Evolutionary conservation across 2,888 invertebrate genomes (phyloP).

Genomic region (Patella caerulea): DNA sequence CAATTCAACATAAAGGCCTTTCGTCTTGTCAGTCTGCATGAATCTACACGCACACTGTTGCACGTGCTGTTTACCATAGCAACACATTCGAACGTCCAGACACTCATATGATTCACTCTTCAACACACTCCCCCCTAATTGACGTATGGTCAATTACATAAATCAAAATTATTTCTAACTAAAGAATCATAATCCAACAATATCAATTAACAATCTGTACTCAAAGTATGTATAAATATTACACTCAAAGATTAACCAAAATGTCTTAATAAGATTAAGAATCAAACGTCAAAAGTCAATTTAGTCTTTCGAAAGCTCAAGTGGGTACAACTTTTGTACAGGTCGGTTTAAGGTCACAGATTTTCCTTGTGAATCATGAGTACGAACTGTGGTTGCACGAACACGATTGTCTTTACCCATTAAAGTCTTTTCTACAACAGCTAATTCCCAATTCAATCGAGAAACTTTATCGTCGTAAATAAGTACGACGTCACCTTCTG

Average conservation of each 20-base stretch:
- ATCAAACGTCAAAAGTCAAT: not conserved
- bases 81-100: too few relatives aligned
- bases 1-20: too few relatives aligned
- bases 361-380: not conserved
- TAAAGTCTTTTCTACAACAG: not conserved
- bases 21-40: too few relatives aligned
- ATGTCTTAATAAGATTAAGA: too few relatives aligned
- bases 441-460: not conserved
- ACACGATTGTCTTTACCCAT: not conserved
- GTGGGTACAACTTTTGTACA: not conserved
- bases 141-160: not conserved
- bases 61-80: too few relatives aligned
- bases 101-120: too few relatives aligned
- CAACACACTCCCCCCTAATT: conserved; percentile 4
- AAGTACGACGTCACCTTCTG: not conserved
- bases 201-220: too few relatives aligned
- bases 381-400: not conserved
- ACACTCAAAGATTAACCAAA: too few relatives aligned
- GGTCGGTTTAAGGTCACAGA: not conserved
- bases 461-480: not conserved
- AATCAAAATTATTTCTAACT: not conserved
- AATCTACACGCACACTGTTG: too few relatives aligned
- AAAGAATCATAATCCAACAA: not conserved
- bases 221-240: too few relatives aligned
- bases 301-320: not conserved